Conservation (phyloP, 2,888 invertebrate species). For the Ochropacha duplaris region DNA sequence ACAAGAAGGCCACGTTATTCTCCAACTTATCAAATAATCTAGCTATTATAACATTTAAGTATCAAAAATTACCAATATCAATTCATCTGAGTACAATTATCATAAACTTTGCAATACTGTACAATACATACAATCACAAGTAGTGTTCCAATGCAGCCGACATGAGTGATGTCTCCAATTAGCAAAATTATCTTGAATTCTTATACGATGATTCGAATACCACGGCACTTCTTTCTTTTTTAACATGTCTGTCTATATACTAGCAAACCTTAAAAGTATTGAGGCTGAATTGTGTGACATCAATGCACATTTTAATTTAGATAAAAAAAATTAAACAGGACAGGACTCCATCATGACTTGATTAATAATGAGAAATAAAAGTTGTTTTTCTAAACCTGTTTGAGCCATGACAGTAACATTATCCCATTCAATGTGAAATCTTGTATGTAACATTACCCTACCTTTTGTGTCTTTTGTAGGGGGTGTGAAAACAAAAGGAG, state of each 20-base stretch:
- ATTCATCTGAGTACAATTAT: too few species aligned
- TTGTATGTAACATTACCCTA: conserved; percentile 35
- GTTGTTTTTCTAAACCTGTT: conserved; percentile 55
- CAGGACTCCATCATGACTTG: conserved; percentile 35
- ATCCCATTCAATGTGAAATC: conserved; percentile 36
- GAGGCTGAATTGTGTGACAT: conserved; percentile 23
- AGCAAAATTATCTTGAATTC: conserved; percentile 66
- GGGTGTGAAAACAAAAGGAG: conserved; percentile 44
- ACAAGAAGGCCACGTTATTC: too few species aligned
- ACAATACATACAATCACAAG: conserved; percentile 69
- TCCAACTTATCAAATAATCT: too few species aligned
- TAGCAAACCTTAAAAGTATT: conserved; percentile 30
- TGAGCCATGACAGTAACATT: conserved; percentile 46
- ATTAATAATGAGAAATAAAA: conserved; percentile 51
- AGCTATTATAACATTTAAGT: too few species aligned
- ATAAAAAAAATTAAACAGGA: conserved; percentile 23
- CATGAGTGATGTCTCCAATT: conserved; percentile 64
- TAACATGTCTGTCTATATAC: conserved; percentile 66
- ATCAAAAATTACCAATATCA: too few species aligned
- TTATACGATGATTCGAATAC: conserved; percentile 68
- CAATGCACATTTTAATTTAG: conserved; percentile 33
- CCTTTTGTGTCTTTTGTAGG: conserved; percentile 45
- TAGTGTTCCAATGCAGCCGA: conserved; percentile 69
- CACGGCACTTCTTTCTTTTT: conserved; percentile 75
- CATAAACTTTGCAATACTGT: too few species aligned